Evolutionary conservation across 2,888 invertebrate genomes (phyloP).

Genomic region (Leptinotarsa peninsularis): DNA sequence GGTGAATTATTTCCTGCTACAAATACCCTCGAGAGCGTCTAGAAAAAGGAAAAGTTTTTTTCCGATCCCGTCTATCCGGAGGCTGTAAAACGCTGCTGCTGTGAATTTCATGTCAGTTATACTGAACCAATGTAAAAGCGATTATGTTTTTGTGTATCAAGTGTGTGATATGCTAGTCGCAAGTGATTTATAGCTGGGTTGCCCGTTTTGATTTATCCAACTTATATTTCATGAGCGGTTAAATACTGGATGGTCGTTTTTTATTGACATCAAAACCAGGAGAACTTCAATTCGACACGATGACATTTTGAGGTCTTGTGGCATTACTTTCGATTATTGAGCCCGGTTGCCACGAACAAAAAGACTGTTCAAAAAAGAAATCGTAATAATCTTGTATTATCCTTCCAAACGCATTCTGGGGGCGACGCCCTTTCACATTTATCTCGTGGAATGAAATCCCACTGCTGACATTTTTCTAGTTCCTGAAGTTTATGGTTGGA

Average conservation of each 20-base stretch:
- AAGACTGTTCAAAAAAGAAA: too few species aligned
- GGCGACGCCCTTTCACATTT: too few species aligned
- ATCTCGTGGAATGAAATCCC: neutral
- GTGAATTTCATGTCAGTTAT: neutral
- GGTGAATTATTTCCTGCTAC: constrained; percentile 9
- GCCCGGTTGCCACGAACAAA: too few species aligned
- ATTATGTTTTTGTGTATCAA: neutral
- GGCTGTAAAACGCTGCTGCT: neutral
- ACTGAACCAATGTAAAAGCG: neutral
- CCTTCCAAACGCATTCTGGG: too few species aligned
- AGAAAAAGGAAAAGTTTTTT: constrained; percentile 1
- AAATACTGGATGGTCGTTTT: neutral
- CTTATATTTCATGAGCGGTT: neutral
- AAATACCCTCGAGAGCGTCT: constrained; percentile 4
- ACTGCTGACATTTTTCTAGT: neutral
- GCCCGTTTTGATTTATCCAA: neutral
- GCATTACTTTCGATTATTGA: too few species aligned
- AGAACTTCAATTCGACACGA: too few species aligned
- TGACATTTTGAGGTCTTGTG: too few species aligned
- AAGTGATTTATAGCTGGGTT: neutral
- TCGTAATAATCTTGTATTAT: too few species aligned
- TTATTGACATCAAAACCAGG: too few species aligned
- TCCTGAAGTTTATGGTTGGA: neutral
- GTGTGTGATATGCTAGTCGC: neutral
- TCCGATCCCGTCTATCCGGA: neutral